Evolutionary conservation across 92 coral and sea anemone genomes (phyloP), one percentile per base, ranked within the genome.

Genomic region (Porites cylindrica): DNA sequence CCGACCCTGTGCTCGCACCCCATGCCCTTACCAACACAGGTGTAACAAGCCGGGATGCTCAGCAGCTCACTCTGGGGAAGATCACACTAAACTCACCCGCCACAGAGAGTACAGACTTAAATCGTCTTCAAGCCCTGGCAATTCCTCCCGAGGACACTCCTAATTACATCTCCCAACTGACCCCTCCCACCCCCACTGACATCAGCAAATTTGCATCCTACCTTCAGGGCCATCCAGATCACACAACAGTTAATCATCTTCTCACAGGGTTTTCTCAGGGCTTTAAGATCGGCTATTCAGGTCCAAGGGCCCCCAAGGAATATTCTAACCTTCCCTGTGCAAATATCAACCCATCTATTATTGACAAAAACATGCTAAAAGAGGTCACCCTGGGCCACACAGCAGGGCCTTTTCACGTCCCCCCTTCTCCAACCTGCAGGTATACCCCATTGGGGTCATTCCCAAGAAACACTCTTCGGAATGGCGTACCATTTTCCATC

Each of bases 21-120:
- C 74, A 29, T 79, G 73, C 72, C 66, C 83, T 23, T 63, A 12
- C 71, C 53, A 79, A 2, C 73, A 79, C 26, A 19, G 83, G 12
- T 79, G 73, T 56, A 79, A 79, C 59, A 51, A 59, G 18, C 73
- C 73, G 2, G 72, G 58, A 66, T 78, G 79, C 61, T 21, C 26
- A 24, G 79, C 20, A 75, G 10, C 61, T 54, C 79, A 75, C 23
- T 17, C 62, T 10, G 54, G 61, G 5, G 12, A 75, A 10, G 79
- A 75, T 26, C 79, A 75, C 56, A 38, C 24, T 56, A 51, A 61
- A 75, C 54, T 10, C 79, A 24, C 54, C 61, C 79, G 10, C 79
- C 61, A 50, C 79, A 59, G 63, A 59, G 63, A 59, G 14, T 0
- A 59, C 63, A 11, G 63, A 11, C 17, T 4, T 59, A 62, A n/a